Base-by-base conservation (phyloP, 2,888 invertebrate species). In the Cosmopolites sordidus region DNA sequence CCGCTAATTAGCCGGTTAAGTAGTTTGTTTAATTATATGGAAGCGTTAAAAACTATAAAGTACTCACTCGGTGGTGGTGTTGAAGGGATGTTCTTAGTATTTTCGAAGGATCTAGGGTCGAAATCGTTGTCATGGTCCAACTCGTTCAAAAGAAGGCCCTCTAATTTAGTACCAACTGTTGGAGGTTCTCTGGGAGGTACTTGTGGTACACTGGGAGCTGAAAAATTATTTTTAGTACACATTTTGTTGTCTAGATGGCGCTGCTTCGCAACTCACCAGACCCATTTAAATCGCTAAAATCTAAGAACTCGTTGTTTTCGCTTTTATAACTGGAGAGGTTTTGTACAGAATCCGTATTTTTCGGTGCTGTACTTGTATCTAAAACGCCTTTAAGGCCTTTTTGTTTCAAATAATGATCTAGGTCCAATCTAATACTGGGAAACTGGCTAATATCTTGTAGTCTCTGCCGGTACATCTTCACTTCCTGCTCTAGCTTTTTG, bases 71-170 rank as follows among this genome's bases (percentile, higher is more conserved):
- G 74, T 49, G 88, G 78, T 69, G 71, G 78, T 40, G 71, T 67
- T 14, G 69, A 62, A 47, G 62, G 60, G 15, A 22, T 38, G 33
- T 18, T 40, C 11, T 44, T 51, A 48, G 80, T 79, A 47, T 78
- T 82, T 70, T 92, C 92, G 63, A 82, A 86, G 15, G 92, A 92
- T 58, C 93, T 82, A 0, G 94, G 93, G 78, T 94, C 90, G 69
- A 94, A 94, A 73, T 91, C 87, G 73, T 91, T 87, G 73, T 91
- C 87, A 59, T 83, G 86, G 65, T 92, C 90, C 49, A 92, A 84
- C 70, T 91, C 88, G 67, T 88, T 85, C 64, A 90, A 78, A 9
- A 90, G 72, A 14, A 89, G 72, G 30, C 86, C 87, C 72, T 90
- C 89, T 59, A 89, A 78, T 74, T 87, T 88, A 38, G 88, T 85